Conservation (phyloP, 2,888 invertebrate genomes). For the Cordilura impudica region DNA sequence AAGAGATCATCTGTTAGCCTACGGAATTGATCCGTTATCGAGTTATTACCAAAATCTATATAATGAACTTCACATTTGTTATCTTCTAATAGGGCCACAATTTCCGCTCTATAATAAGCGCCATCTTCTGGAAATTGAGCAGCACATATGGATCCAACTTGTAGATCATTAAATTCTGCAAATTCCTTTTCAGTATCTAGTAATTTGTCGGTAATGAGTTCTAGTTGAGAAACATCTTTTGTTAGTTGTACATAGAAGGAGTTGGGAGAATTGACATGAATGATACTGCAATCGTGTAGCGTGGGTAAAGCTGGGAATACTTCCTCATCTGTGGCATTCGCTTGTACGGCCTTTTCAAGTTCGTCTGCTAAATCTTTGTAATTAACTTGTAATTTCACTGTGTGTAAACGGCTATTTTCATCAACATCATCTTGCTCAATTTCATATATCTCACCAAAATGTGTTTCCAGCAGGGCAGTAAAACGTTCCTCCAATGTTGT, state of each 20-base stretch:
- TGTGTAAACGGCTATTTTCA: conserved; percentile 78
- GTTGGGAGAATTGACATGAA: conserved; percentile 83
- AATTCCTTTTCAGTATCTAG: conserved; percentile 73
- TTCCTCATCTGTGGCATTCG: conserved; percentile 59
- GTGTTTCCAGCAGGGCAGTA: conserved; percentile 78
- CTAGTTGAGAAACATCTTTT: conserved; percentile 75
- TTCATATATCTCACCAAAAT: conserved; percentile 81
- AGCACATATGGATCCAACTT: conserved; percentile 82
- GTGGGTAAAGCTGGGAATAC: conserved; percentile 75
- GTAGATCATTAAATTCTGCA: conserved; percentile 65
- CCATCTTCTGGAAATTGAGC: conserved; percentile 90
- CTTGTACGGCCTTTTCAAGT: conserved; percentile 71
- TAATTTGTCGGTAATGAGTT: conserved; percentile 73
- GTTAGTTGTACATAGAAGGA: conserved; percentile 87
- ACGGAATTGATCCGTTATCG: conserved; percentile 80
- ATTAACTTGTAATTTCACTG: conserved; percentile 81
- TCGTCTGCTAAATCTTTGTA: conserved; percentile 80
- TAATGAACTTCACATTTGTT: conserved; percentile 87
- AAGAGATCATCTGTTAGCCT: conserved; percentile 81
- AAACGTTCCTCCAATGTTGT: conserved; percentile 70
- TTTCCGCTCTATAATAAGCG: conserved; percentile 93
- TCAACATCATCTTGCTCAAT: conserved; percentile 80
- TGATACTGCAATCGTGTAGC: conserved; percentile 81
- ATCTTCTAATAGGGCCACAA: conserved; percentile 84
- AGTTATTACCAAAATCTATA: conserved; percentile 84